phyloP scores from a whole-genome alignment of 1,140 invertebrate species.

The Drosophila lacertosa region DNA sequence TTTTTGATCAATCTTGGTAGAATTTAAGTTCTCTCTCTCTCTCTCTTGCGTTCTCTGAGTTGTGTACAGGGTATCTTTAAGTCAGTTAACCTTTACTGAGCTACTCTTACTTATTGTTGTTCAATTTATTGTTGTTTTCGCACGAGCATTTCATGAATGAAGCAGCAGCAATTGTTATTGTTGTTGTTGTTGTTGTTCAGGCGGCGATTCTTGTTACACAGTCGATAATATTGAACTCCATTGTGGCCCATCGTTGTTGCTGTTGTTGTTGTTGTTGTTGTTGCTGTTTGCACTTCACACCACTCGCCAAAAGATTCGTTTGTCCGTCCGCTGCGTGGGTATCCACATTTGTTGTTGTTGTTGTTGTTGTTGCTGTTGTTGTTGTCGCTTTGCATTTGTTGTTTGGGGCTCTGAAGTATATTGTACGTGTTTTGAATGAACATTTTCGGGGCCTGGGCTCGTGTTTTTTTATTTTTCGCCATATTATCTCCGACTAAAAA shows the following conservation, averaged over 20 bases:
- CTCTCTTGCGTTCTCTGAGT: too few species aligned
- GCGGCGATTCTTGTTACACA: conserved; percentile 30
- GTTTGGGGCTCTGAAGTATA: conserved; percentile 38
- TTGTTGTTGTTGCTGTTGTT: conserved; percentile 28
- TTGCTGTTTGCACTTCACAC: conserved; percentile 51
- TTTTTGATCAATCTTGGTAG: too few species aligned
- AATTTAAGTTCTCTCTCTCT: too few species aligned
- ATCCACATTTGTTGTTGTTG: conserved; percentile 42
- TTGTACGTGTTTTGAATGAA: conserved; percentile 76
- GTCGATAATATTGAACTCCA: conserved; percentile 58
- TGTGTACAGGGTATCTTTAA: not conserved
- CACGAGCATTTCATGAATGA: conserved; percentile 54
- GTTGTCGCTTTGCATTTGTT: conserved; percentile 50
- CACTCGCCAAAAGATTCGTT: conserved; percentile 9
- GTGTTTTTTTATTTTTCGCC: conserved; percentile 54
- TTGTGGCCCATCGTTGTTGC: conserved; percentile 6
- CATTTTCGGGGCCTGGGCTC: conserved; percentile 31
- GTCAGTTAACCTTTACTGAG: too few species aligned
- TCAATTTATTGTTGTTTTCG: conserved; percentile 37
- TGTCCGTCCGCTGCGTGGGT: conserved; percentile 19
- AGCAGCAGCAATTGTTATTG: conserved; percentile 21
- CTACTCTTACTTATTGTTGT: conserved; percentile 9
- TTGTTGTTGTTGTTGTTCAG: conserved; percentile 35
- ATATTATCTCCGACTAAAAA: conserved; percentile 69
- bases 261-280: conserved; percentile 21